phyloP scores from a whole-genome alignment of 64 coral and sea anemone species.

The Platygyra sinensis region DNA sequence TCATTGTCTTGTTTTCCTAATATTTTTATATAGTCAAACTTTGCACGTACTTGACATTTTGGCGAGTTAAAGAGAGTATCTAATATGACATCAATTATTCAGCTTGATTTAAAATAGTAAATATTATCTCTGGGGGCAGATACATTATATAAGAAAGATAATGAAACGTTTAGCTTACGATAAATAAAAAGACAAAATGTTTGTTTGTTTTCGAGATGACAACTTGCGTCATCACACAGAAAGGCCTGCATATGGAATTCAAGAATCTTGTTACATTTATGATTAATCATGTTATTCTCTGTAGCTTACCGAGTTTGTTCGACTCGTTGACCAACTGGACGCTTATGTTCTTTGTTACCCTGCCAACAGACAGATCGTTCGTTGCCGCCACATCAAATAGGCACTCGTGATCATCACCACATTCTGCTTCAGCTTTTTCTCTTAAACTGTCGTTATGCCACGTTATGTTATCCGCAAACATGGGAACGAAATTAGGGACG shows the following conservation, averaged over 20 bases:
- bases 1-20: no score
- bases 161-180: no score
- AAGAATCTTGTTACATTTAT: not conserved
- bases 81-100: no score
- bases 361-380: slow-evolving; percentile 23
- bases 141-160: no score
- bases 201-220: not conserved
- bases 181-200: not conserved
- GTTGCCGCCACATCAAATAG: slow-evolving; percentile 41
- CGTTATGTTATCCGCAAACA: slow-evolving; percentile 41
- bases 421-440: slow-evolving; percentile 8
- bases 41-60: no score
- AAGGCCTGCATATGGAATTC: not conserved
- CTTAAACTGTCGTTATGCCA: slow-evolving; percentile 4
- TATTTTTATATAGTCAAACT: no score
- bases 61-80: no score
- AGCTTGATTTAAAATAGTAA: no score
- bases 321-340: slow-evolving; percentile 22
- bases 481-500: not conserved
- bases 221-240: no score
- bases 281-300: not conserved
- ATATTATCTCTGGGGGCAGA: no score
- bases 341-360: not conserved
- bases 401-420: slow-evolving; percentile 26
- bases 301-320: slow-evolving; percentile 23